Evolutionary conservation across 2,888 invertebrate genomes (phyloP), one percentile per base, ranked within the genome.

Genomic region (Rapana venosa): DNA sequence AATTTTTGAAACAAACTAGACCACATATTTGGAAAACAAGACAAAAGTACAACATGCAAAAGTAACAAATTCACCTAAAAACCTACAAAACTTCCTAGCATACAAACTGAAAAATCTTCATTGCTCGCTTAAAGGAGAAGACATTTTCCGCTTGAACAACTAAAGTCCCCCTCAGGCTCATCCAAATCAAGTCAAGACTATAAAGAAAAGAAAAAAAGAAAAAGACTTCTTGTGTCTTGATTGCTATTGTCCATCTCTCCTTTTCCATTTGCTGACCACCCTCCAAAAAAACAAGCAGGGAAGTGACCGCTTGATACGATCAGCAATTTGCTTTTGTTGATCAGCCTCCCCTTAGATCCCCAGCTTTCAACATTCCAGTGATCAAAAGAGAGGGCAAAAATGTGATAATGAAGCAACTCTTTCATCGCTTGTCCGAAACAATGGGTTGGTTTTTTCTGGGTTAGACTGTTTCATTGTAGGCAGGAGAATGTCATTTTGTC

Each of bases 241-340:
- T 81, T 36, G 22, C 22, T 32, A 17, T 36, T 81, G 81, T 26
- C 81, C 81, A 81, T 81, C 81, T 47, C 6, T 47, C 81, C 36
- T 22, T 66, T 66, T 81, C 81, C 70, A 47, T 74, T 74, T 26
- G 26, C n/a, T 79, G 79, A 79, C 11, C 17, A 79, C 35, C 8
- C 35, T 35, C 20, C 32, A 32, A 32, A 2, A n/a, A 47, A 47
- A n/a, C 70, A 15, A 15, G 15, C 22, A 6, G 30, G 15, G 26
- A 81, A 81, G 47, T 36, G 81, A 81, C 81, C 81, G 4, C 81
- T 36, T 22, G 81, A 81, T 81, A 81, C 36, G 22, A 81, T 81
- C 81, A 47, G 36, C 77, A 13, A 77, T 15, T 20, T 13, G 32
- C 32, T 32, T 47, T 47, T 47, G 47, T 47, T 77, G 32, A 77